phyloP scores from a whole-genome alignment of 2,113 vertebrate genomes.

The Brienomyrus longianalis region DNA sequence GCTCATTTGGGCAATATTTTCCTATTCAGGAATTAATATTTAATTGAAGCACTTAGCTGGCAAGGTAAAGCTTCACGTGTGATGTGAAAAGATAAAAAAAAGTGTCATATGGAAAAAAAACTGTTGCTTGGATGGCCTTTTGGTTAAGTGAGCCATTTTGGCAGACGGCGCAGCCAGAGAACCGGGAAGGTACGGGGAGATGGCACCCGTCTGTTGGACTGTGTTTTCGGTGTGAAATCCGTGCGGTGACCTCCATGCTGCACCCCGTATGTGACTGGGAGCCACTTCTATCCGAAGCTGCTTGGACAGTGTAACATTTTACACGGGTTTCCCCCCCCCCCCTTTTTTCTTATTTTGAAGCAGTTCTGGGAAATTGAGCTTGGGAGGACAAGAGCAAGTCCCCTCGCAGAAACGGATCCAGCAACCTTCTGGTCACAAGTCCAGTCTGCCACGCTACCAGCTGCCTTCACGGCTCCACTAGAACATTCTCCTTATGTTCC shows the following conservation, averaged over 20 bases:
- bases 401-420: not conserved
- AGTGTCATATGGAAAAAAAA: conserved; percentile 9
- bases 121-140: conserved; percentile 7
- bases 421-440: conserved; percentile 13
- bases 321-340: no score
- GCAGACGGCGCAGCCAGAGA: not conserved
- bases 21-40: not conserved
- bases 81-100: not conserved
- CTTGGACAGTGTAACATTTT: conserved; percentile 6
- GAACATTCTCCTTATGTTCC: not conserved
- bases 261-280: not conserved
- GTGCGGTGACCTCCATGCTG: not conserved
- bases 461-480: not conserved
- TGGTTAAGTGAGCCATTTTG: conserved; percentile 9
- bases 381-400: not conserved
- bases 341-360: not conserved
- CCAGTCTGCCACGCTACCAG: not conserved
- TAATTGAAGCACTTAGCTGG: conserved; percentile 5
- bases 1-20: not conserved
- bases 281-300: not conserved
- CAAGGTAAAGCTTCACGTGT: conserved; percentile 4
- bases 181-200: conserved; percentile 25
- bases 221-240: not conserved
- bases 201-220: conserved; percentile 45
- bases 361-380: conserved; percentile 6